Conservation (phyloP, 1,140 invertebrate genomes). For the Aphis gossypii region DNA sequence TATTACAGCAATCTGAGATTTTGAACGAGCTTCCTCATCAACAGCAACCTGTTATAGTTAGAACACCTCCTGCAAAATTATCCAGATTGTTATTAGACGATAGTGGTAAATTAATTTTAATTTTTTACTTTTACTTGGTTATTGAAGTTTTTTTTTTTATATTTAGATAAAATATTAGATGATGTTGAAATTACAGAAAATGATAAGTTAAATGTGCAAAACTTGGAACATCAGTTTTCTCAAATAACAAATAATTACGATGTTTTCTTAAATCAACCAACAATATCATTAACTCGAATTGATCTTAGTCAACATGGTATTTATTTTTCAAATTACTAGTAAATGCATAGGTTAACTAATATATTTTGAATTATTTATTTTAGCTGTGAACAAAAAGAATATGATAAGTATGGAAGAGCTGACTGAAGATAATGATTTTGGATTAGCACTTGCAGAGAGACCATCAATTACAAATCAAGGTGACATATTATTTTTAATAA, state of each 20-base stretch:
- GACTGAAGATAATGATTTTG: conserved; percentile 52
- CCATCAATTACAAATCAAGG: conserved; percentile 21
- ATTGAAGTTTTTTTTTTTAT: background rate
- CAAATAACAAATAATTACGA: conserved; percentile 49
- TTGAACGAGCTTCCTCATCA: conserved; percentile 58
- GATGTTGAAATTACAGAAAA: conserved; percentile 64
- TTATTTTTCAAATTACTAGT: background rate
- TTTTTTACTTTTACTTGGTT: background rate
- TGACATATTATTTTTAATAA: background rate
- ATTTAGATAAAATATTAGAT: conserved; percentile 1
- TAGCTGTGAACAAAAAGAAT: conserved; percentile 34
- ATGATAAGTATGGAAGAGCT: conserved; percentile 39
- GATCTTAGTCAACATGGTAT: conserved; percentile 51
- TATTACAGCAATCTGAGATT: conserved; percentile 58
- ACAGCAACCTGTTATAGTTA: conserved; percentile 43
- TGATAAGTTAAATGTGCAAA: conserved; percentile 61
- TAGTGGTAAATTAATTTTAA: conserved; percentile 13
- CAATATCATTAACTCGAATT: conserved; percentile 45
- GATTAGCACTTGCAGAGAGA: conserved; percentile 27
- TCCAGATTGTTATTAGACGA: conserved; percentile 31
- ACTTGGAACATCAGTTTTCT: conserved; percentile 46
- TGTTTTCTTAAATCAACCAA: conserved; percentile 48
- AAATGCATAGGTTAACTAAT: background rate
- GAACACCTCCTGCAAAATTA: conserved; percentile 18
- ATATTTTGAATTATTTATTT: conserved; percentile 4